Percentiles rank a stretch among this genome's conserved stretches.
These are phyloP conservation scores for Pelodiscus sinensis DNA, from an alignment of 2,113 vertebrate species.

Conservation along the genomic window DNA sequence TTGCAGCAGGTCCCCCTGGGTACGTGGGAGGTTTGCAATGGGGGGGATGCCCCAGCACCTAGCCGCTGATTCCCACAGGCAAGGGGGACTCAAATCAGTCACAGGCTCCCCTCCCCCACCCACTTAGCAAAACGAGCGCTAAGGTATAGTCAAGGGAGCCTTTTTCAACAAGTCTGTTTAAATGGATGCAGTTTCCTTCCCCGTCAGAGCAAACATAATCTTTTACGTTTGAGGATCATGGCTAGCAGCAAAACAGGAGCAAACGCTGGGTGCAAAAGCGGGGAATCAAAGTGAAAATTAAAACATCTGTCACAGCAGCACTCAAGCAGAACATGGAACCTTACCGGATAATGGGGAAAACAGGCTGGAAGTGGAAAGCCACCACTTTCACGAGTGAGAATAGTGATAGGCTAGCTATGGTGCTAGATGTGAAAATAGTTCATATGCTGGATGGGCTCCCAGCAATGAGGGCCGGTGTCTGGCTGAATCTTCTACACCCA, in stretches of 20 bases:
- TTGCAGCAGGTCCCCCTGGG: accelerated
- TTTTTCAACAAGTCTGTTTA: not conserved
- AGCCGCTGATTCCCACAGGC: not conserved
- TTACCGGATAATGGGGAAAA: not conserved
- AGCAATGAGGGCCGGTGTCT: accelerated
- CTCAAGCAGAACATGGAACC: not conserved
- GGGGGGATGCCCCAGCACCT: accelerated
- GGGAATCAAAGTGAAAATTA: not conserved
- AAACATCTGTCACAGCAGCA: not conserved
- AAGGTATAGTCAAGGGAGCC: not conserved
- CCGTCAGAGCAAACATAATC: not conserved
- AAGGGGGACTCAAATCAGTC: not conserved
- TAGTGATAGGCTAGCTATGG: not conserved
- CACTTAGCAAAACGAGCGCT: not conserved
- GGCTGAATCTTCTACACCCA: not conserved
- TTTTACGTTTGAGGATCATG: not conserved
- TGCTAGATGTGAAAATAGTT: too few relatives aligned
- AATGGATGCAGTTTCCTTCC: not conserved
- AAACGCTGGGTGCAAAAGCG: not conserved
- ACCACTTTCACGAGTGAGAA: not conserved
- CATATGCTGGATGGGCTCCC: not conserved
- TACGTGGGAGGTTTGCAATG: accelerated
- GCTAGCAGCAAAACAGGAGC: not conserved
- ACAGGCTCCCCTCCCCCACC: not conserved
- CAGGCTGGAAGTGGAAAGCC: not conserved